These are phyloP conservation scores for Pterocles orientalis DNA, from an alignment of 2,113 vertebrate species.

Conservation along the genomic window DNA sequence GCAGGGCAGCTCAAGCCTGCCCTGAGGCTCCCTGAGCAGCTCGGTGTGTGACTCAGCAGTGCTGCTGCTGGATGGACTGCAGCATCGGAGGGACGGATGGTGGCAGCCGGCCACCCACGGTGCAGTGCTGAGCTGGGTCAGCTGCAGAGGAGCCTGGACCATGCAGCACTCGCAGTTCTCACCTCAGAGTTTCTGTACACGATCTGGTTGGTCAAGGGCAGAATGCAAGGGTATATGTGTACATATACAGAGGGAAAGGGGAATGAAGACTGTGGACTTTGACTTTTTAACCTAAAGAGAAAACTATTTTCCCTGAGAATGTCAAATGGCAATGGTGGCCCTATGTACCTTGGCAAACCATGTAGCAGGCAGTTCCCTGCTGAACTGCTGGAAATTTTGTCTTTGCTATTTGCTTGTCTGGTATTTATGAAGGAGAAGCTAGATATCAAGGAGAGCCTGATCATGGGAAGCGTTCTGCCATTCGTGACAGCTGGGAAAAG, in stretches of 20 bases:
- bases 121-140: not conserved
- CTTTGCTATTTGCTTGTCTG: not conserved
- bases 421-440: not conserved
- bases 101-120: not conserved
- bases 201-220: not conserved
- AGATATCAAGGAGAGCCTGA: not conserved
- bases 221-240: not conserved
- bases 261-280: not conserved
- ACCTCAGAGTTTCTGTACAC: not conserved
- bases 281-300: not conserved
- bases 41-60: not conserved
- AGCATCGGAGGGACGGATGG: not conserved
- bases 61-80: not conserved
- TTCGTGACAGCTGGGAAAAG: not conserved
- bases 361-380: not conserved
- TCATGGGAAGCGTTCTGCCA: not conserved
- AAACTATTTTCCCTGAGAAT: not conserved
- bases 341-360: not conserved
- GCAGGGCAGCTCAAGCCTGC: not conserved
- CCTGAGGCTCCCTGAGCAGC: not conserved
- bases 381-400: not conserved
- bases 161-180: not conserved
- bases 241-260: not conserved
- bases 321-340: not conserved
- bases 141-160: not conserved